A percentile compares a stretch with the other conserved stretches of the same genome.
phyloP scores from a whole-genome alignment of 2,797 vertebrate species.

The Hemitrygon akajei region DNA sequence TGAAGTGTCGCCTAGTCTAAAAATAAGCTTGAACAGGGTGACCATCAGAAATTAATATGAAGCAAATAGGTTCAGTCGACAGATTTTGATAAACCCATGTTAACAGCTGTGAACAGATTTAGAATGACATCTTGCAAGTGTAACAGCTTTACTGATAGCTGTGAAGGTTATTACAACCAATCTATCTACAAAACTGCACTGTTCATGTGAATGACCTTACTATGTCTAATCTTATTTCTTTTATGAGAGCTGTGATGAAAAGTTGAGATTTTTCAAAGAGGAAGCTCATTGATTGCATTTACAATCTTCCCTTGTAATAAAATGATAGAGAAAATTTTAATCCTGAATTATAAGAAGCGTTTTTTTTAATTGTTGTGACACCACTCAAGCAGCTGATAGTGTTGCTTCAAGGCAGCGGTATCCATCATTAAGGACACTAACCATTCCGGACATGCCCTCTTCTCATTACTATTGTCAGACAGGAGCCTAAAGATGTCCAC shows the following conservation, averaged over 20 bases:
- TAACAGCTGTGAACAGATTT: conserved; percentile 1
- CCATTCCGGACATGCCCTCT: too few species aligned
- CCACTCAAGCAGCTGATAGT: too few species aligned
- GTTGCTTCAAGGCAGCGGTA: too few species aligned
- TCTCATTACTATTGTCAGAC: too few species aligned
- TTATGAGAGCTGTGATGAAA: background rate
- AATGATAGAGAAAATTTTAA: background rate
- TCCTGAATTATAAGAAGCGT: background rate
- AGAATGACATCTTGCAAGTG: background rate
- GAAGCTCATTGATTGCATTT: background rate
- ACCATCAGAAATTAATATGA: background rate
- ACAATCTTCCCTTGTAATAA: background rate
- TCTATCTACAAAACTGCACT: background rate
- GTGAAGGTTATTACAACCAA: background rate
- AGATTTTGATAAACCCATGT: background rate
- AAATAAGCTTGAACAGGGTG: background rate
- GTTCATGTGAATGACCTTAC: background rate
- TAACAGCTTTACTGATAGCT: background rate
- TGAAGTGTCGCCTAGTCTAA: background rate
- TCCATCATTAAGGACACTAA: too few species aligned
- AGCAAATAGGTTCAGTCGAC: background rate
- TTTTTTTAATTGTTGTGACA: background rate
- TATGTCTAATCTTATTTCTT: background rate
- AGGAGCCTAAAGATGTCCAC: too few species aligned
- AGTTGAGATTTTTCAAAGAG: background rate